These are phyloP conservation scores for Erythrocercus mccallii DNA, from an alignment of 2,113 vertebrate genomes.

Conservation along the genomic window DNA sequence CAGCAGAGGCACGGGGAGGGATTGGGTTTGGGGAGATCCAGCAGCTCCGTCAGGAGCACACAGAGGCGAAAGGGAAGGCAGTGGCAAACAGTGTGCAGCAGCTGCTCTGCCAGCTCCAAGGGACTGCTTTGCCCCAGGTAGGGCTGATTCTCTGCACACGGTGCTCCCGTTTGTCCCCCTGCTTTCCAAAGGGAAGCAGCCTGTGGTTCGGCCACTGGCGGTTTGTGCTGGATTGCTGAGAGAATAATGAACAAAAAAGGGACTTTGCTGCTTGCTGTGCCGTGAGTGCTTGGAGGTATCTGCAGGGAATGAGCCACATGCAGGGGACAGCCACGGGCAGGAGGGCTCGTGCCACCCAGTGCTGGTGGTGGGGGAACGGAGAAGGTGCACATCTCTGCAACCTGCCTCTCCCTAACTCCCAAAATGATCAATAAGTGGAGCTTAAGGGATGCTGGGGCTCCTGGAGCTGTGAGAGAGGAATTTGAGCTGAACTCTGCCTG, in stretches of 20 bases:
- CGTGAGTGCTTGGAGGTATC: neutral
- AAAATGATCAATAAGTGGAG: neutral
- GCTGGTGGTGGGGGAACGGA: neutral
- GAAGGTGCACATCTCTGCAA: neutral
- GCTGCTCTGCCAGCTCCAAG: neutral
- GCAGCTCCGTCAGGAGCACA: neutral
- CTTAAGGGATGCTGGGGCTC: neutral
- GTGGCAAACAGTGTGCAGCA: neutral
- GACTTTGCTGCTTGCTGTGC: neutral
- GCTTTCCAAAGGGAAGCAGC: neutral
- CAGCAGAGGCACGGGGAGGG: rapidly evolving
- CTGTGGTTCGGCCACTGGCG: rapidly evolving
- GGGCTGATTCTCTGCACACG: neutral
- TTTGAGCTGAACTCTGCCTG: neutral
- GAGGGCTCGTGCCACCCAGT: neutral
- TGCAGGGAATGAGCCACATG: neutral
- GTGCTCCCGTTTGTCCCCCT: rapidly evolving
- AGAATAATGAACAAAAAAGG: neutral
- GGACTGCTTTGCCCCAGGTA: neutral
- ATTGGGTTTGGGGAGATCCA: neutral
- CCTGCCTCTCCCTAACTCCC: neutral
- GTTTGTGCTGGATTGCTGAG: neutral
- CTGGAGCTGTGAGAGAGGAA: neutral
- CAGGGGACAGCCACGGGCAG: neutral
- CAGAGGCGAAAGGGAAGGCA: neutral